Evolutionary conservation across 1,140 invertebrate species (phyloP), one percentile per base, ranked within the genome.

Genomic region (Drosophila punjabiensis): DNA sequence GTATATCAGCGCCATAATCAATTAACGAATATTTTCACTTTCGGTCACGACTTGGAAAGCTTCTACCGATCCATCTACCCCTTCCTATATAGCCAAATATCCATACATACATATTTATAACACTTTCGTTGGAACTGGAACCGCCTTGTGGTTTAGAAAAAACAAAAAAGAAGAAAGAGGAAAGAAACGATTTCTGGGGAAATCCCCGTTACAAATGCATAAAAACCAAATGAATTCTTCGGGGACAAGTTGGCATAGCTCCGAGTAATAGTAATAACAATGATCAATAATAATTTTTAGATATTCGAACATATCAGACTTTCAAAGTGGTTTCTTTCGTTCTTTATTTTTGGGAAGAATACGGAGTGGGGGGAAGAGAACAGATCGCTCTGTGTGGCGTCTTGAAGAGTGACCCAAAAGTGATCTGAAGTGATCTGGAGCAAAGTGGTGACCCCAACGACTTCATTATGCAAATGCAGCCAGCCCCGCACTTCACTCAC

Each of bases 391-490:
- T 48, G 79, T 76, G 78, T 76, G 76, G 67, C 77, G 64, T 81
- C 73, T 41, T 76, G 33, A 58, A 60, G 76, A 76, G 39, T 58
- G 62, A 37, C 45, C 66, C 47, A 70, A 64, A 69, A 69, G 64
- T 65, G 66, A 69, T 65, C 66, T 64, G 63, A 37, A 70, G 67
- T 71, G 64, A 71, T 71, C 50, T 35, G 73, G 50, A 85, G 70
- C 67, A 43, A 59, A 83, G 77, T 81, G 77, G 68, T 68, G 80
- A 82, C 80, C 75, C 67, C 81, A 79, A 85, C 77, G 81, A 68
- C 82, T 84, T 84, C 81, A 84, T 84, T 84, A 84, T 84, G 81
- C 78, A 84, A 84, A 84, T 84, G 65, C 33, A 74, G 50, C 53
- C 53, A 55, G 45, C 63, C 62, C 65, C 47, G 65, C 74, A 79